Percentiles rank a stretch among this genome's conserved stretches.
Conservation (phyloP, 2,888 invertebrate species). For the Dynastes hyllus region DNA sequence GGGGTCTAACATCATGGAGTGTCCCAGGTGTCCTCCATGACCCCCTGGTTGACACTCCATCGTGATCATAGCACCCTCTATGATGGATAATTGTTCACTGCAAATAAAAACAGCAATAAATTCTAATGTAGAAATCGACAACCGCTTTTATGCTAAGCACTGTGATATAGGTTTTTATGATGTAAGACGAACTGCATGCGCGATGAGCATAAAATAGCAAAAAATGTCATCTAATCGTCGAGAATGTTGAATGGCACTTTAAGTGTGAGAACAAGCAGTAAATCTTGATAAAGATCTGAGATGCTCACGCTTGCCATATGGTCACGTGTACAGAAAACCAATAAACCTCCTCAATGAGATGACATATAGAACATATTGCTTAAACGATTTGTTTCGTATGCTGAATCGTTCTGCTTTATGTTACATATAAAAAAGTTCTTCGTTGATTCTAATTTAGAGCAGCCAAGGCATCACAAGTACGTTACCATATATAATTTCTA, state of each 20-base stretch:
- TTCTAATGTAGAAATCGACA: neutral
- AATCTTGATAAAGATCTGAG: conserved; percentile 51
- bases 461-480: neutral
- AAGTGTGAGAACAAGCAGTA: conserved; percentile 48
- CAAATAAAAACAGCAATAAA: conserved; percentile 55
- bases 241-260: conserved; percentile 30
- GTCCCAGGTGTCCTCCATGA: conserved; percentile 71
- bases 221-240: conserved; percentile 43
- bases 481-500: neutral
- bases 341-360: conserved; percentile 55
- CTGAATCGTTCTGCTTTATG: neutral
- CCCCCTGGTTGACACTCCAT: conserved; percentile 72
- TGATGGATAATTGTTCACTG: conserved; percentile 64
- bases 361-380: conserved; percentile 23
- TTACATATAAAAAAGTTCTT: neutral
- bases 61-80: conserved; percentile 72
- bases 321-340: conserved; percentile 51
- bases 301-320: conserved; percentile 56
- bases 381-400: conserved; percentile 34
- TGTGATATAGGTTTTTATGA: neutral
- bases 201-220: conserved; percentile 6
- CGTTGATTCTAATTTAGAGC: neutral
- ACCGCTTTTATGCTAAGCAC: neutral
- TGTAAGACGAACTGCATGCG: conserved; percentile 25
- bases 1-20: conserved; percentile 71